These are phyloP conservation scores for Zonitis immaculata DNA, from an alignment of 2,888 invertebrate species.

Conservation along the genomic window DNA sequence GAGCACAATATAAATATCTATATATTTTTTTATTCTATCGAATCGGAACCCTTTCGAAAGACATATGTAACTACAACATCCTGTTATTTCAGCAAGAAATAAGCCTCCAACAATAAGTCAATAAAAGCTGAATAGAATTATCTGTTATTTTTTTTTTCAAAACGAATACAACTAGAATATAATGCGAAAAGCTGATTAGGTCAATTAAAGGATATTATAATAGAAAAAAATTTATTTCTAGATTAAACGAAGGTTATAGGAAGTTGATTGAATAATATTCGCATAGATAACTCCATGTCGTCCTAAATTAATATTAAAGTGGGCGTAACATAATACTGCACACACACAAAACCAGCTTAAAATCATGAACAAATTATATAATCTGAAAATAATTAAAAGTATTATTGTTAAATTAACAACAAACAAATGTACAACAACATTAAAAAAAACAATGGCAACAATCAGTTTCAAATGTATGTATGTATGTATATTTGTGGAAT, in stretches of 20 bases:
- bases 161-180: too few species aligned
- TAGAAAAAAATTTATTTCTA: too few species aligned
- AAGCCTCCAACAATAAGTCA: too few species aligned
- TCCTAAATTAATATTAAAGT: conserved; percentile 21
- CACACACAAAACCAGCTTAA: background rate
- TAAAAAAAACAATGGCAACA: conserved; percentile 33
- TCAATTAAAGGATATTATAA: too few species aligned
- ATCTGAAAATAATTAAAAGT: conserved; percentile 22
- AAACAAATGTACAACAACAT: conserved; percentile 15
- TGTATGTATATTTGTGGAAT: conserved; percentile 5
- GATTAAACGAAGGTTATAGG: background rate
- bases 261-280: background rate
- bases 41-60: too few species aligned
- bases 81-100: too few species aligned
- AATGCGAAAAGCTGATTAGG: too few species aligned
- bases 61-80: too few species aligned
- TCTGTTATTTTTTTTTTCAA: too few species aligned
- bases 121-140: too few species aligned
- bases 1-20: too few species aligned
- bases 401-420: conserved; percentile 30
- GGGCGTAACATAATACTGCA: conserved; percentile 30
- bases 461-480: conserved; percentile 44
- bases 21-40: too few species aligned
- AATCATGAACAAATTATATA: conserved; percentile 3
- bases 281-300: background rate